A percentile compares a stretch with the other conserved stretches of the same genome.
These are phyloP conservation scores for Aleiodes testaceus DNA, from an alignment of 2,888 invertebrate species.

Conservation along the genomic window DNA sequence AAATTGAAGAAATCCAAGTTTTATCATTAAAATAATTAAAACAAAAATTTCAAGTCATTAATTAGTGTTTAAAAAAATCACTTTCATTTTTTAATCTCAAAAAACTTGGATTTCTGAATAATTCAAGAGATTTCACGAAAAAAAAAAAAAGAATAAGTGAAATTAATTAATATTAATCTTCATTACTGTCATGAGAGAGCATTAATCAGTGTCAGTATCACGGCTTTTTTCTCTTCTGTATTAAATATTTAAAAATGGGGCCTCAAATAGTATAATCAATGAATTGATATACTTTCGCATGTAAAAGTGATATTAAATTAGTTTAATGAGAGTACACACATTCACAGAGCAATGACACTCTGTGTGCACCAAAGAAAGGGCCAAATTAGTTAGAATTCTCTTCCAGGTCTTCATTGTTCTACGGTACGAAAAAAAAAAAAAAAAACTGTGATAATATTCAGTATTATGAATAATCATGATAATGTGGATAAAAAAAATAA, in stretches of 20 bases:
- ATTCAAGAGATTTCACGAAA: constrained; percentile 16
- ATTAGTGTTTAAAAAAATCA: too few relatives aligned
- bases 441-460: constrained; percentile 55
- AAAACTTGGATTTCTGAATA: constrained; percentile 12
- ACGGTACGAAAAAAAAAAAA: constrained; percentile 45
- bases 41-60: too few relatives aligned
- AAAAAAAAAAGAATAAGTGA: constrained; percentile 36
- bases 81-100: constrained; percentile 12
- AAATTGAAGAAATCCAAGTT: constrained; percentile 5
- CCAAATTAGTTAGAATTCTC: constrained; percentile 31
- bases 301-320: constrained; percentile 41
- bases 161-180: constrained; percentile 38
- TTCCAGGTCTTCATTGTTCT: constrained; percentile 41
- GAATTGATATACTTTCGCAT: constrained; percentile 39
- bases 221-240: constrained; percentile 13
- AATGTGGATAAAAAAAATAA: constrained; percentile 55
- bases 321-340: constrained; percentile 28
- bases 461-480: constrained; percentile 57
- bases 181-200: constrained; percentile 31
- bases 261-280: constrained; percentile 19
- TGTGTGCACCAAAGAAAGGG: constrained; percentile 4
- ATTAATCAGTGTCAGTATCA: constrained; percentile 29
- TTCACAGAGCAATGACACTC: constrained; percentile 27
- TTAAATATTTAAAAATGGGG: background rate
- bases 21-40: background rate